Conservation (phyloP, 92 coral and sea anemone species). For the Zoanthus solanderi region DNA sequence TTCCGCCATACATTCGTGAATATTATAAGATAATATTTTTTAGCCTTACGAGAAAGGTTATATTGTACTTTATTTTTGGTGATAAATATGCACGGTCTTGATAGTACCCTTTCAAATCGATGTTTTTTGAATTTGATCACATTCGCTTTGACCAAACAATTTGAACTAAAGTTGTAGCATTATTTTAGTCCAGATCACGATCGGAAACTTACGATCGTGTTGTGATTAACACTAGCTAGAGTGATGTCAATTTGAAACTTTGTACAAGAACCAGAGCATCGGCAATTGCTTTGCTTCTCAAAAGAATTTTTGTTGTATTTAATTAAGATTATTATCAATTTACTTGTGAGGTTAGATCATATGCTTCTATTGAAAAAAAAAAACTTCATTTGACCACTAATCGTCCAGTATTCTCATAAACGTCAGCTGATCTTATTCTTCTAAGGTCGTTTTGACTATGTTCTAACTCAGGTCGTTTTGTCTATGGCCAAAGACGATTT, state of each 20-base stretch:
- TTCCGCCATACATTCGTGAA: slow-evolving; percentile 26
- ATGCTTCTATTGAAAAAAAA: neutral
- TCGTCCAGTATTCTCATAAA: neutral
- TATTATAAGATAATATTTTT: slow-evolving; percentile 2
- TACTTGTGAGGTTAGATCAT: neutral
- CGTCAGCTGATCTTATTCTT: neutral
- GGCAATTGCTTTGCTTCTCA: neutral
- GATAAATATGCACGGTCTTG: neutral
- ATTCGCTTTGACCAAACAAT: neutral
- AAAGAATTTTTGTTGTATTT: neutral
- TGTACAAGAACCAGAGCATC: neutral
- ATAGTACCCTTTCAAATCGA: neutral
- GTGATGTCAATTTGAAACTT: neutral
- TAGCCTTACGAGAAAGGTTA: slow-evolving; percentile 5
- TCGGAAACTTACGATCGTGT: neutral
- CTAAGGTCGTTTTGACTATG: neutral
- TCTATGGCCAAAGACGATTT: neutral
- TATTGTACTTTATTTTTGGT: slow-evolving; percentile 11
- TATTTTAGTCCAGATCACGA: neutral
- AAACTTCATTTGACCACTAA: neutral
- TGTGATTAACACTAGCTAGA: neutral
- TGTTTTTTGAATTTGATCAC: neutral
- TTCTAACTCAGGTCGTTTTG: neutral
- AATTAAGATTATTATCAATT: slow-evolving; percentile 11
- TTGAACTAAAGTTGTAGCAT: neutral